Base-by-base conservation (phyloP, 2,888 invertebrate genomes). In the Hemistola chrysoprasaria region DNA sequence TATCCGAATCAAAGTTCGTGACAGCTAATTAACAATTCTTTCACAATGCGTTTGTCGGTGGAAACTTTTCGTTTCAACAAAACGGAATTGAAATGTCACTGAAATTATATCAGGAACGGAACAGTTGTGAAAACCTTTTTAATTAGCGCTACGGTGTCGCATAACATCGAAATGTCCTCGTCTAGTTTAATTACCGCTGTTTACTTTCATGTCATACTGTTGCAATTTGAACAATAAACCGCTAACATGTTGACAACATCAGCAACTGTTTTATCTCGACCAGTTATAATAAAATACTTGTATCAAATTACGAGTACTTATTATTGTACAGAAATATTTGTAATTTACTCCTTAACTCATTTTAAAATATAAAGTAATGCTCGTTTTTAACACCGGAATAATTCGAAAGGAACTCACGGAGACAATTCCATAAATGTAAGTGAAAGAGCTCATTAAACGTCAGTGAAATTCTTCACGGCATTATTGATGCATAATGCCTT, bases 21-120 rank as follows among this genome's bases (percentile, higher is more conserved):
- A 62, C 62, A 59, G 57, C 55, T 65, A 63, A 70, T 69, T 67
- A 65, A 56, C 50, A 59, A 65, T 66, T 57, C 48, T 57, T 63
- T 45, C 32, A 47, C 50, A 53, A 44, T 48, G 38, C 51, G 43
- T 60, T 60, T 62, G 44, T 55, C 47, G 36, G 40, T 30, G 40
- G 35, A 54, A 54, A 51, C 51, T 53, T 56, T 56, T 58, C 55
- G 47, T 56, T 58, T 62, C 50, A 55, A 56, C 47, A 48, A 50
- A 44, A 53, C 41, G 38, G 55, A 61, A 67, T 61, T 63, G 56
- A 57, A 66, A 61, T 61, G 56, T 59, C 53, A 57, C 55, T 37
- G 47, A 55, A 61, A 59, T 61, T 59, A 58, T 37, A 41, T 47
- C 26, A 36, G 27, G 34, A 41, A 24, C 25, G 23, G 33, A 40